Evolutionary conservation across 1,140 invertebrate species (phyloP), one percentile per base, ranked within the genome.

Genomic region (Tetragnatha versicolor): DNA sequence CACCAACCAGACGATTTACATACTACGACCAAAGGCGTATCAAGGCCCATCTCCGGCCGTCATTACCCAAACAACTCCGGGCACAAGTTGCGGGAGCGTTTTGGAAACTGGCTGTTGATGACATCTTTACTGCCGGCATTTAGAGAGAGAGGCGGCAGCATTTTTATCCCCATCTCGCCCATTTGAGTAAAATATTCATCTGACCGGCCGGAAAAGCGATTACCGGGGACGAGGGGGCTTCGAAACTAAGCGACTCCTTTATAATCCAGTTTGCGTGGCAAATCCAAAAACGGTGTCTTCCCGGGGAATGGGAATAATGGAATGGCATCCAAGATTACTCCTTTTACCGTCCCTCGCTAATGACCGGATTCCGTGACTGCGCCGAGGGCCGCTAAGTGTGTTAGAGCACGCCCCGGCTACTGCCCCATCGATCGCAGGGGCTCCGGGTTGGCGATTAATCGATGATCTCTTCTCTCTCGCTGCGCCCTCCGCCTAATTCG

Each of bases 251-350:
- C 45, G 47, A 37, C 47, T 27, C 22, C 12, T 35, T 47, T 63
- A 51, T 77, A 77, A 77, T 77, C 73, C 58, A 77, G 60, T 77
- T 77, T 77, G 73, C 73, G 73, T 77, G 73, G 73, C 42, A 77
- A 77, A 77, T 77, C 73, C 73, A 77, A 77, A 77, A 77, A 65
- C 60, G 58, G 73, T 77, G 73, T 77, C 73, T 77, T 77, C 60
- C 49, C 39, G 35, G 12, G 72, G 60, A 73, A 73, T 73, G 70
- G 70, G 61, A 73, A 73, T 73, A 73, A 73, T 73, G 70, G 70
- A 72, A 73, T 73, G 70, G 55, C 55, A 51, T 66, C 61, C 73
- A 25, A 49, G 73, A 77, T 65, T 65, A 65, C 61, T 66, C 73
- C 72, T 75, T 75, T 75, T 75, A 75, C 72, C 72, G 58, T 63